Base-by-base conservation (phyloP, 1,140 invertebrate species). In the Halotydeus destructor region DNA sequence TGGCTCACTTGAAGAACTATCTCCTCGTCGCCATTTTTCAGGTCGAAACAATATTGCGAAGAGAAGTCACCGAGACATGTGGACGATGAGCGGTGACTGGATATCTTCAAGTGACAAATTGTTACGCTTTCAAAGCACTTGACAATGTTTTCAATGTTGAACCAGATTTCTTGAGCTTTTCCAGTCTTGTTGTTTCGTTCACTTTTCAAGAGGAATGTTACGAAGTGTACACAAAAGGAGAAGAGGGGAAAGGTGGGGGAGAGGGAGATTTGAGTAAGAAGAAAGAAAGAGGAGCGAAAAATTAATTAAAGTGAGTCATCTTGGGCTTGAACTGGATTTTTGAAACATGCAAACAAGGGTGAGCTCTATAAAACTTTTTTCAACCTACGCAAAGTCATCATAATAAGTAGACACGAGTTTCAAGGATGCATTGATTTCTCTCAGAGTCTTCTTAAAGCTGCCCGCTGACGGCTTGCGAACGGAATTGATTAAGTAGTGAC, bases 21-120 rank as follows among this genome's bases (percentile, higher is more conserved):
- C n/a, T 43, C 39, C 3, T n/a, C 39, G 3, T 5, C 34, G 5
- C 25, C 43, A n/a, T 25, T 5, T 16, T 9, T 2, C 16, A 45
- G 33, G 24, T 46, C 45, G 21, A 46, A 46, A 28, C 38, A 36
- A 35, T 41, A 35, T 38, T 46, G 45, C 5, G 14, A 9, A 16
- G 22, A 14, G 21, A 22, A 14, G n/a, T n/a, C 12, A 9, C 23
- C 11, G 11, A 23, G 24, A 1, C 14, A 14, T 19, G 11, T 30
- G 2, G 11, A 30, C 5, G 21, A 32, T 26, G 8, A 21, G 1
- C 18, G 14, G 28, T 24, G 18, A 18, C n/a, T 19, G 22, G 14
- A 18, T 22, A 43, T 42, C 11, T 30, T 23, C 27, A 38, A 24
- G 2, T 33, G 39, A 31, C 45, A 43, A 22, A 46, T 42, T 11